A percentile compares a stretch with the other conserved stretches of the same genome.
These are phyloP conservation scores for Hydrolagus affinis DNA, from an alignment of 2,113 vertebrate species.

Conservation along the genomic window DNA sequence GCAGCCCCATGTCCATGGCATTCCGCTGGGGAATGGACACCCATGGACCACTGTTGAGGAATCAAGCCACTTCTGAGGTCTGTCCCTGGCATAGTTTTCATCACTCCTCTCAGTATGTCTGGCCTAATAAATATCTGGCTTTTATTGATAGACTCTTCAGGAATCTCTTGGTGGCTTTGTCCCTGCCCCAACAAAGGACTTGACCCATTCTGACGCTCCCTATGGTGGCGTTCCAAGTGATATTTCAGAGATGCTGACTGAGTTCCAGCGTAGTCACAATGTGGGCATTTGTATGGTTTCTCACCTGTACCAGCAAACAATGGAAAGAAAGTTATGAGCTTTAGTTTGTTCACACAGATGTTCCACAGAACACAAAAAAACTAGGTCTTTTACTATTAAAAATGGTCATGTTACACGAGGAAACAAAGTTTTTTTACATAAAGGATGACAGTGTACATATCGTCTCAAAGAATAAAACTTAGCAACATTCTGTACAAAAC, in stretches of 20 bases:
- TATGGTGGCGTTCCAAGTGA: conserved; percentile 90
- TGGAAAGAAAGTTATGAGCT: conserved; percentile 36
- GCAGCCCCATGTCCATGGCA: conserved; percentile 62
- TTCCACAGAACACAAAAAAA: background rate
- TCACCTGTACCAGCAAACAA: conserved; percentile 64
- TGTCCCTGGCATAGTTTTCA: conserved; percentile 79
- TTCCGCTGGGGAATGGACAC: conserved; percentile 69
- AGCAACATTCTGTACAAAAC: conserved; percentile 98
- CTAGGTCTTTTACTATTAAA: background rate
- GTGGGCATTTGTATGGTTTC: conserved; percentile 96
- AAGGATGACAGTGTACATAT: conserved; percentile 34
- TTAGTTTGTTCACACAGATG: background rate
- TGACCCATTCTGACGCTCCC: conserved; percentile 83
- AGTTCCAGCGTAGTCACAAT: conserved; percentile 96
- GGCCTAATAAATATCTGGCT: conserved; percentile 83
- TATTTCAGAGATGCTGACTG: conserved; percentile 97
- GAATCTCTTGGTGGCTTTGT: conserved; percentile 69
- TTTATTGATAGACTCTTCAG: conserved; percentile 67
- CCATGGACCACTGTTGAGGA: conserved; percentile 80
- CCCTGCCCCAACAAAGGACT: conserved; percentile 69
- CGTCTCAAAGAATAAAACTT: conserved; percentile 94
- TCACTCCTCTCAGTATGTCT: conserved; percentile 83
- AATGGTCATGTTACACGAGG: too few species aligned
- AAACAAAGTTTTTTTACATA: too few species aligned
- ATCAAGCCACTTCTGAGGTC: conserved; percentile 80